phyloP scores from a whole-genome alignment of 30 jellyfish, hydroid and myxozoan genomes.

The Hydra vulgaris region DNA sequence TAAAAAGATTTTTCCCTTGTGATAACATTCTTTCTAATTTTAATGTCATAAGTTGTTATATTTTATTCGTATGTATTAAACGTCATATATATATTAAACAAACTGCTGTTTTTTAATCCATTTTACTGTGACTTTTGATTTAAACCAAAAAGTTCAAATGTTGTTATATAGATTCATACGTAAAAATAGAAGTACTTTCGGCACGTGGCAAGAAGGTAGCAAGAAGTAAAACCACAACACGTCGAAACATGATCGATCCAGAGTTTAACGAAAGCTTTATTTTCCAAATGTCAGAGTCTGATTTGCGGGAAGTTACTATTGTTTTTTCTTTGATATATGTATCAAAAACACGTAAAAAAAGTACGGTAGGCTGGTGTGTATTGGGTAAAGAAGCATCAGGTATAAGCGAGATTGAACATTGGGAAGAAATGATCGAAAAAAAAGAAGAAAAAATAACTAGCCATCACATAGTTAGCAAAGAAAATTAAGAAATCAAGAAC shows the following conservation, averaged over 20 bases:
- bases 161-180: slow-evolving; percentile 62
- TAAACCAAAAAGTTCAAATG: too few relatives aligned
- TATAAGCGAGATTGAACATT: slow-evolving; percentile 49
- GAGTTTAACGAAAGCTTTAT: slow-evolving; percentile 88
- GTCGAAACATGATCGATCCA: slow-evolving; percentile 88
- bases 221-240: slow-evolving; percentile 83
- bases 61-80: too few relatives aligned
- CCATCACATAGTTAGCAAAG: slow-evolving; percentile 37
- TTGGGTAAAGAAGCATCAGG: slow-evolving; percentile 71
- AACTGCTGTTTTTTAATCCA: too few relatives aligned
- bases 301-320: slow-evolving; percentile 66
- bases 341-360: slow-evolving; percentile 65
- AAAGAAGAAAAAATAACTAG: slow-evolving; percentile 48
- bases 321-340: slow-evolving; percentile 52
- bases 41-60: too few relatives aligned
- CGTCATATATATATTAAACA: too few relatives aligned
- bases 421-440: slow-evolving; percentile 53
- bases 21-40: too few relatives aligned
- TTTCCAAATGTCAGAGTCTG: slow-evolving; percentile 89
- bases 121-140: too few relatives aligned
- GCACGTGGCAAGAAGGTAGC: slow-evolving; percentile 73
- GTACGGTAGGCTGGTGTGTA: slow-evolving; percentile 88
- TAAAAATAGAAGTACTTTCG: slow-evolving; percentile 81
- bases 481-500: background rate
- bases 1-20: too few relatives aligned